Evolutionary conservation across 1,140 invertebrate species (phyloP).

Genomic region (Drosophila obscura): DNA sequence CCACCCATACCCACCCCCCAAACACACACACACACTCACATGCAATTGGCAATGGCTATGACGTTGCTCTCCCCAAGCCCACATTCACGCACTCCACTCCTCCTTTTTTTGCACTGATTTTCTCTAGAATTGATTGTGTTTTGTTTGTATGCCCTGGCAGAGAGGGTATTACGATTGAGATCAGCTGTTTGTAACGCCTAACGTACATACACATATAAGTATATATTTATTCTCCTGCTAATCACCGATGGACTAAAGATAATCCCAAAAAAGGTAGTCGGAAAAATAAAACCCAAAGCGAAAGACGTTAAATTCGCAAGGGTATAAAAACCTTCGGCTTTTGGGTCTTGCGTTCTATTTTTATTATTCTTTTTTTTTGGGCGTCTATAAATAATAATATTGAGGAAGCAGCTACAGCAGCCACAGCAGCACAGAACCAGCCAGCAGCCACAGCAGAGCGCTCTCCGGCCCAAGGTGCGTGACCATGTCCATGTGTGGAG

Average conservation of each 20-base stretch:
- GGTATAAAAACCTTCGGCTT: too few species aligned
- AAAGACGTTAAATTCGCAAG: too few species aligned
- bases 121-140: slow-evolving; percentile 11
- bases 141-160: too few species aligned
- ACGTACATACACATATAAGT: too few species aligned
- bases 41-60: slow-evolving; percentile 38
- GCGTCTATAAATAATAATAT: slow-evolving; percentile 67
- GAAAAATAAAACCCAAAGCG: too few species aligned
- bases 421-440: neutral
- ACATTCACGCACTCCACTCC: neutral
- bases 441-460: neutral
- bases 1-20: slow-evolving; percentile 1
- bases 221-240: too few species aligned
- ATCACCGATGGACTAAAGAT: too few species aligned
- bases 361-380: slow-evolving; percentile 43
- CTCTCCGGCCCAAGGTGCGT: neutral
- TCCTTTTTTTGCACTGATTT: slow-evolving; percentile 50
- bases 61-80: slow-evolving; percentile 22
- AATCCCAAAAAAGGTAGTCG: too few species aligned
- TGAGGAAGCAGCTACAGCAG: slow-evolving; percentile 24
- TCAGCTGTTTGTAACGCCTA: too few species aligned
- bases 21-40: slow-evolving; percentile 2
- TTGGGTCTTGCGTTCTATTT: slow-evolving; percentile 40
- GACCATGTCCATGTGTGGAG: slow-evolving; percentile 21
- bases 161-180: too few species aligned